Percentiles rank a stretch among this genome's conserved stretches.
These are phyloP conservation scores for Prolemur simus DNA, from an alignment of 2,113 vertebrate genomes.

Conservation along the genomic window DNA sequence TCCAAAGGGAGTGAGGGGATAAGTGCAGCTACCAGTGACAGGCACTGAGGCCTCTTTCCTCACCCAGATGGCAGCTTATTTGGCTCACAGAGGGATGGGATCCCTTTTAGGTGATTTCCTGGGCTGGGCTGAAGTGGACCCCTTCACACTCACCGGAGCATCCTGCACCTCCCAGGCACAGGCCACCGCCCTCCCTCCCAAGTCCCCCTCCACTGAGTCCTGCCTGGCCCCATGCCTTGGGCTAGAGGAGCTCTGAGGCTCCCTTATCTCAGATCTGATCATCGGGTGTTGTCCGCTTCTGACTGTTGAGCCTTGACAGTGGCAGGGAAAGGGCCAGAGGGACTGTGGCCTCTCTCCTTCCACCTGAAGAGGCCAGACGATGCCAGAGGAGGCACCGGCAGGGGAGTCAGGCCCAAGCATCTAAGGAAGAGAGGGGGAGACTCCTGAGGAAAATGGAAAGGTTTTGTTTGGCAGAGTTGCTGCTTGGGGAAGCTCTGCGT, in stretches of 20 bases:
- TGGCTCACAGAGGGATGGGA: background rate
- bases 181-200: background rate
- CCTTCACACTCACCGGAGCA: background rate
- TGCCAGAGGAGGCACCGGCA: background rate
- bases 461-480: conserved; percentile 4
- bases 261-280: background rate
- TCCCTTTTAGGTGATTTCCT: background rate
- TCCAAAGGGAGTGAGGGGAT: background rate
- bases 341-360: background rate
- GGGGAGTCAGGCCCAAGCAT: background rate
- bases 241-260: background rate
- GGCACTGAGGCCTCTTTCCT: background rate
- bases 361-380: background rate
- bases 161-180: background rate
- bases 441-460: background rate
- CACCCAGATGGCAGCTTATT: background rate
- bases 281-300: background rate
- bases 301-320: background rate
- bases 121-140: background rate
- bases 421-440: background rate
- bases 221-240: background rate
- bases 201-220: background rate
- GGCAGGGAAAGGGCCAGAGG: background rate
- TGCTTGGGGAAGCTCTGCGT: background rate
- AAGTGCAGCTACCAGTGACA: background rate